These are phyloP conservation scores for Trachelus stipa DNA, from an alignment of 2,888 invertebrate genomes.

Conservation along the genomic window DNA sequence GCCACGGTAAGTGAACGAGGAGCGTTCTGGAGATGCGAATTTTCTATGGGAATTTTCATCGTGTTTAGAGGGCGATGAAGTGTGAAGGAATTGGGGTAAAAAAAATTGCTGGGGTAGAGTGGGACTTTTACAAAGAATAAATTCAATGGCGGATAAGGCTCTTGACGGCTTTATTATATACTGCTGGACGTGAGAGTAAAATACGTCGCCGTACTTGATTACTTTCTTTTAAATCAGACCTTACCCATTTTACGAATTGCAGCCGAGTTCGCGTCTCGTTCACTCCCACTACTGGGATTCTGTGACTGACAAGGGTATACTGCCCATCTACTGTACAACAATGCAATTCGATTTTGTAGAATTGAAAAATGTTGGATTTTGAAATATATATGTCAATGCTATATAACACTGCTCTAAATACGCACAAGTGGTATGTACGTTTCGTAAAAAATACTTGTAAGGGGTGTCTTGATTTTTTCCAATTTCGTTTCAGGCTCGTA, in stretches of 20 bases:
- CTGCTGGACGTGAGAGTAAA: not conserved
- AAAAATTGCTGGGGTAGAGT: not conserved
- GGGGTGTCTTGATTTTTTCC: not conserved
- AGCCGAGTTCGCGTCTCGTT: not conserved
- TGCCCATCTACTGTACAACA: not conserved
- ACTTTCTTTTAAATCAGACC: not conserved
- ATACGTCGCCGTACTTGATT: not conserved
- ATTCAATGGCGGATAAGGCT: not conserved
- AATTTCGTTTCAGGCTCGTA: not conserved
- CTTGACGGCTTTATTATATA: not conserved
- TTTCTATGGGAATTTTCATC: not conserved
- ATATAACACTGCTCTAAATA: not conserved
- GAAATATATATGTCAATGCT: not conserved
- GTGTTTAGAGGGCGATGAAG: not conserved
- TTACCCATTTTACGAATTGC: not conserved
- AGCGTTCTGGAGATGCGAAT: not conserved
- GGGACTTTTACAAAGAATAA: not conserved
- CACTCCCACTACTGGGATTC: not conserved
- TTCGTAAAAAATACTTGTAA: not conserved
- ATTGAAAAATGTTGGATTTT: not conserved
- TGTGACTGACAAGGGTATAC: not conserved
- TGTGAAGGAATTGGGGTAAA: not conserved
- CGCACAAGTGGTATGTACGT: not conserved
- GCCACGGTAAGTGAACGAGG: not conserved
- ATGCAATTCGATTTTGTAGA: not conserved